Conservation (phyloP, 2,888 invertebrate genomes). For the Cephus pulcher region DNA sequence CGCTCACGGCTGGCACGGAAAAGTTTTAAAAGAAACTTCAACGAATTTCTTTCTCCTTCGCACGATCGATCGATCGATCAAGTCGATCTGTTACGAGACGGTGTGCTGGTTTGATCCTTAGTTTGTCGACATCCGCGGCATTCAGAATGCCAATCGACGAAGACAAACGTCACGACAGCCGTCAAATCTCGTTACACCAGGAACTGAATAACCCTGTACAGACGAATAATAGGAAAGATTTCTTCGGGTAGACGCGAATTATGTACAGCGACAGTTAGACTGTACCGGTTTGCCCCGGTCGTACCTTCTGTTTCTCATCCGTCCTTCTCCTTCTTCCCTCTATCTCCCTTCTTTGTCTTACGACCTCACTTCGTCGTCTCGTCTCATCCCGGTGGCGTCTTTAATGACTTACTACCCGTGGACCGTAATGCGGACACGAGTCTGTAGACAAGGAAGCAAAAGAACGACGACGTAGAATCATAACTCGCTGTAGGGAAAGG, state of each 20-base stretch:
- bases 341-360: conserved; percentile 1
- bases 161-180: not conserved
- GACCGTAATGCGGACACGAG: not conserved
- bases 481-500: not conserved
- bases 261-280: not conserved
- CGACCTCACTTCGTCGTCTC: not conserved
- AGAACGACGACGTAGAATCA: not conserved
- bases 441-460: not conserved
- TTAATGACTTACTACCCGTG: not conserved
- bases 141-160: not conserved
- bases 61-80: not conserved
- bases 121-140: not conserved
- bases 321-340: conserved; percentile 2
- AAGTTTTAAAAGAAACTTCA: not conserved
- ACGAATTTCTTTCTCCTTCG: not conserved
- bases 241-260: not conserved
- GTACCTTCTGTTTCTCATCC: not conserved
- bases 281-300: conserved; percentile 2
- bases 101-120: not conserved
- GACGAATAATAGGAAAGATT: not conserved
- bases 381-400: not conserved
- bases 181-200: not conserved
- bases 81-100: not conserved
- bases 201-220: not conserved
- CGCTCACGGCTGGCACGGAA: not conserved